Conservation (phyloP, 2,797 vertebrate species). For the Cyprinella venusta region DNA sequence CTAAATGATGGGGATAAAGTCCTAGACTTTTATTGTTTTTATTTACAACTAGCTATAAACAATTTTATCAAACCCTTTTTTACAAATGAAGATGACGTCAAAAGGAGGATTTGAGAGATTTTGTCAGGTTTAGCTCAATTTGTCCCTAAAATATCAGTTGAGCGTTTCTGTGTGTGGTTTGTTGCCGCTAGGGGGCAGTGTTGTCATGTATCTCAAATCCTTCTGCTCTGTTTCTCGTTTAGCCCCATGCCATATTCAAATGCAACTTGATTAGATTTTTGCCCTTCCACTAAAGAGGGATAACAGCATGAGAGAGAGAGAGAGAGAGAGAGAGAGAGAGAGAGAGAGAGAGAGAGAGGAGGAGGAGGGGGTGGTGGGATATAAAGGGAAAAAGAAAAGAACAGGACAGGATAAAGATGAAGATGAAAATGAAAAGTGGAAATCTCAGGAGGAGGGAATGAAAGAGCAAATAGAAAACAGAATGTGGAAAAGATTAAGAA, state of each 20-base stretch:
- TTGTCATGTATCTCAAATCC: conserved; percentile 68
- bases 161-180: conserved; percentile 7
- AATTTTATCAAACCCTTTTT: neutral
- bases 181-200: conserved; percentile 76
- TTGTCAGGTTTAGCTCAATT: neutral
- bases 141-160: neutral
- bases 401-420: neutral
- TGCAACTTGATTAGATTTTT: conserved; percentile 66
- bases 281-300: conserved; percentile 53
- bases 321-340: neutral
- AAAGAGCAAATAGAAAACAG: conserved; percentile 9
- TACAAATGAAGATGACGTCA: neutral
- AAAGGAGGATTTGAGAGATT: neutral
- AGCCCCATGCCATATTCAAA: conserved; percentile 55
- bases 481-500: conserved; percentile 17
- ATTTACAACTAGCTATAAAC: neutral
- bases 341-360: conserved; percentile 1
- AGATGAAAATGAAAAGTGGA: conserved; percentile 12
- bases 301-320: conserved; percentile 44
- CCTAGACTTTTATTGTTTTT: neutral
- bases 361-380: neutral
- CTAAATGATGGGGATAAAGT: no score
- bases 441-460: conserved; percentile 13
- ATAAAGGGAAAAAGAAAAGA: neutral
- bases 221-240: conserved; percentile 35